Evolutionary conservation across 2,113 vertebrate species (phyloP).

Genomic region (Gasterosteus aculeatus): DNA sequence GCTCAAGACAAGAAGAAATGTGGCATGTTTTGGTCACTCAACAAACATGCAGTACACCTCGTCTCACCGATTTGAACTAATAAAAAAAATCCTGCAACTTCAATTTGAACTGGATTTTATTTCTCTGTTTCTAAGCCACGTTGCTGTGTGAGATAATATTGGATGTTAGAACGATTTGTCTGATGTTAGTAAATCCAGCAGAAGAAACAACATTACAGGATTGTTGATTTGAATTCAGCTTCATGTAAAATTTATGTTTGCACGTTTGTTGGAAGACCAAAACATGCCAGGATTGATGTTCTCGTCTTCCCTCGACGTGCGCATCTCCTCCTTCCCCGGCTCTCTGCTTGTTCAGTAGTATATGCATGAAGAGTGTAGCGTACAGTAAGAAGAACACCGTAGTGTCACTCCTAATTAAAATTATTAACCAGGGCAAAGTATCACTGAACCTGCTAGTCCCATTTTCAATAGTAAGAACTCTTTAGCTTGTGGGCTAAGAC

Average conservation of each 20-base stretch:
- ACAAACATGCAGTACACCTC: no score
- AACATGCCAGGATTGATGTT: neutral
- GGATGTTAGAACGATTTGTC: neutral
- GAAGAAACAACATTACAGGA: neutral
- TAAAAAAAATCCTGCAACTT: no score
- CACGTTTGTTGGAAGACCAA: neutral
- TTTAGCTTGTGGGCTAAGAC: neutral
- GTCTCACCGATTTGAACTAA: no score
- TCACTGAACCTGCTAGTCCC: neutral
- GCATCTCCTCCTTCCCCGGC: no score
- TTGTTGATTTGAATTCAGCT: neutral
- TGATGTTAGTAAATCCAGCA: neutral
- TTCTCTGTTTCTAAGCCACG: no score
- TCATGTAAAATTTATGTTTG: neutral
- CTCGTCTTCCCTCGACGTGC: neutral
- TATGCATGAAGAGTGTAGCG: neutral
- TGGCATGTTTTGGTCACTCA: no score
- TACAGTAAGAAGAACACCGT: neutral
- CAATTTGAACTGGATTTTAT: no score
- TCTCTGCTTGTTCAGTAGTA: neutral
- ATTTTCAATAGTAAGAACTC: neutral
- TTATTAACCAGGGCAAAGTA: neutral
- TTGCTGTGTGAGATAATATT: no score
- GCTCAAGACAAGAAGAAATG: no score
- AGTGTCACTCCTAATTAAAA: neutral